Evolutionary conservation across 2,113 vertebrate genomes (phyloP), one percentile per base, ranked within the genome.

Genomic region (Oryzias woworae): DNA sequence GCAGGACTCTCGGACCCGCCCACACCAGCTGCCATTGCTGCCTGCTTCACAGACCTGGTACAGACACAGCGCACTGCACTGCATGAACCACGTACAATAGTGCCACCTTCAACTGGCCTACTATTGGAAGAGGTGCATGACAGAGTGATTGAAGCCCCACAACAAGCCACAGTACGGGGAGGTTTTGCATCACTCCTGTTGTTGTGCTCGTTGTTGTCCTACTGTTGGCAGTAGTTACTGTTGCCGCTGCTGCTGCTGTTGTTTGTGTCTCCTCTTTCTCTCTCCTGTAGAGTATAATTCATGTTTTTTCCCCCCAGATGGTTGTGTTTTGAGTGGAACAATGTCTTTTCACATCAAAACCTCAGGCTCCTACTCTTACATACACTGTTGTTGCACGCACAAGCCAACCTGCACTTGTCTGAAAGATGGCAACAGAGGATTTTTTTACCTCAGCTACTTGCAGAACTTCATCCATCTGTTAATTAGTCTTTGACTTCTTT

Each of bases 131-230:
- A 93, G 93, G 92, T 98, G 97, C 97, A 98, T 98, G 96, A 96
- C 85, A 93, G 92, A 91, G 92, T 94, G 95, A 95, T 95, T 95
- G 93, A 94, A 95, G 95, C 95, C 96, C 95, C 96, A 98, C 96
- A 96, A 93, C 90, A 96, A 94, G 94, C 97, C 96, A 95, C 96
- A 95, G 93, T 92, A 93, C 77, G 94, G 95, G 97, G 96, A 97
- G 94, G 95, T 96, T 94, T 93, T 92, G 94, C 90, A 91, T 87
- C 87, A 90, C 89, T 92, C 92, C 85, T 89, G 83, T 92, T 92
- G 93, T 96, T 54, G 89, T 93, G 86, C 90, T 92, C 48, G 77
- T 84, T 78, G 84, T 89, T 93, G 93, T 93, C 92, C 89, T 92
- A 78, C 73, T 84, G 85, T 85, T 76, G 81, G 76, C 87, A 69